Percentiles rank a stretch among this genome's conserved stretches.
Evolutionary conservation across 2,888 invertebrate genomes (phyloP).

Genomic region (Theodoxus fluviatilis): DNA sequence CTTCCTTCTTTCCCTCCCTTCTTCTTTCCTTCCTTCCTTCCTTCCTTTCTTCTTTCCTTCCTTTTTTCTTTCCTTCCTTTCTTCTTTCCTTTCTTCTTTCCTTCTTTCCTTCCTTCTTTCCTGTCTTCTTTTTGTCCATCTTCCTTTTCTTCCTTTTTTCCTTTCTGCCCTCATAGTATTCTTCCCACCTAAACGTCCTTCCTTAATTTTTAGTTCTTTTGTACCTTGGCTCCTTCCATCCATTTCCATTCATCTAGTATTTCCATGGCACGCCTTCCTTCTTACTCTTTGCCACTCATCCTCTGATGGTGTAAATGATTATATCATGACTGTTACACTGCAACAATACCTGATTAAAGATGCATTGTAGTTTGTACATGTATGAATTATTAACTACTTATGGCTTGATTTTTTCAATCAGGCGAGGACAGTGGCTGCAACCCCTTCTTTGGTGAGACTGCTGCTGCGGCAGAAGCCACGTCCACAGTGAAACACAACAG

Average conservation of each 20-base stretch:
- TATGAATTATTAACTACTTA: too few relatives aligned
- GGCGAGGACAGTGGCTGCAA: too few relatives aligned
- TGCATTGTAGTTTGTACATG: too few relatives aligned
- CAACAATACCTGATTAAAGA: too few relatives aligned
- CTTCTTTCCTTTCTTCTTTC: slow-evolving; percentile 14
- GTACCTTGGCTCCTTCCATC: background rate
- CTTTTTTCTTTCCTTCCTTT: background rate
- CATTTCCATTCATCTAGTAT: background rate
- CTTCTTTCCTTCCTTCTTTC: slow-evolving; percentile 18
- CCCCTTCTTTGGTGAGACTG: too few relatives aligned
- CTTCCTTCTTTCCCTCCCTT: slow-evolving; percentile 3
- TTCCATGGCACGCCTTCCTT: background rate
- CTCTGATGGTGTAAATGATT: too few relatives aligned
- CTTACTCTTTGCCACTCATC: background rate
- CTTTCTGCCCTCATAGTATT: background rate
- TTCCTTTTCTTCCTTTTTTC: background rate
- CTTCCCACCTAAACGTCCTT: slow-evolving; percentile 2
- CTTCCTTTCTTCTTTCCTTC: background rate
- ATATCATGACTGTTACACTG: too few relatives aligned
- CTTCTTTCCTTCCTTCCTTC: slow-evolving; percentile 19
- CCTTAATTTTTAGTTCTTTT: background rate
- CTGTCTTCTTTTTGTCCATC: background rate
- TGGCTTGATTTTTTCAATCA: too few relatives aligned
- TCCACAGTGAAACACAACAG: too few relatives aligned
- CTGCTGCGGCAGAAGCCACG: too few relatives aligned